Conservation (phyloP, 2,888 invertebrate species). For the Dryomyza anilis region DNA sequence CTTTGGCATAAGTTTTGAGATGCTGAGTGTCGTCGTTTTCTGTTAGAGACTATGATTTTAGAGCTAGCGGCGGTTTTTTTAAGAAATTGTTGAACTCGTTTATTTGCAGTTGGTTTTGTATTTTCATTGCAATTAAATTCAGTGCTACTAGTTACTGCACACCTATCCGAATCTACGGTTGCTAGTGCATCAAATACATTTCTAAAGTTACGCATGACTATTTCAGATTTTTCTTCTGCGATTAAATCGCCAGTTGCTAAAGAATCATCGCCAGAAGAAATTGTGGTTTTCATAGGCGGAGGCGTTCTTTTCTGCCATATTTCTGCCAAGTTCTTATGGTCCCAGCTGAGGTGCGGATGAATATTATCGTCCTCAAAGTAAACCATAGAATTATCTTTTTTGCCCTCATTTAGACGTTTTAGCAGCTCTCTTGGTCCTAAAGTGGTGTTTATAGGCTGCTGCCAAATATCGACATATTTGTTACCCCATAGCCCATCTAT, state of each 20-base stretch:
- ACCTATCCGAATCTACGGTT: neutral
- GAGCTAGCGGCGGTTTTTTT: conserved; percentile 15
- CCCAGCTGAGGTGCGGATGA: conserved; percentile 45
- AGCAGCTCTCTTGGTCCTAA: conserved; percentile 43
- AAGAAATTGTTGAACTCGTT: conserved; percentile 39
- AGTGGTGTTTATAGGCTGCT: conserved; percentile 19
- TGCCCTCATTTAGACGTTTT: conserved; percentile 34
- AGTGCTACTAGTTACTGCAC: too few relatives aligned
- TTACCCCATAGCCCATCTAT: too few relatives aligned
- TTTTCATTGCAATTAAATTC: too few relatives aligned
- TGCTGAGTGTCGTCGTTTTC: conserved; percentile 67
- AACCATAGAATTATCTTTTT: neutral
- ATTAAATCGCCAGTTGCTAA: too few relatives aligned
- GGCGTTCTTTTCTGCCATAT: conserved; percentile 45
- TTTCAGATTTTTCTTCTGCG: neutral
- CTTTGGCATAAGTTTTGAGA: conserved; percentile 49
- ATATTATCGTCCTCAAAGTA: conserved; percentile 24
- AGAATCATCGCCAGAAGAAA: too few relatives aligned
- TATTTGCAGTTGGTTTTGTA: conserved; percentile 26
- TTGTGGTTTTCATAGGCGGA: conserved; percentile 1
- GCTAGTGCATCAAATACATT: neutral
- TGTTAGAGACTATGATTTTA: conserved; percentile 54
- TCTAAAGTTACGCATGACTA: conserved; percentile 2
- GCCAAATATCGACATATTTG: conserved; percentile 35
- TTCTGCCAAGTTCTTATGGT: conserved; percentile 49